Evolutionary conservation across 2,113 vertebrate genomes (phyloP).

Genomic region (Cacatua alba): DNA sequence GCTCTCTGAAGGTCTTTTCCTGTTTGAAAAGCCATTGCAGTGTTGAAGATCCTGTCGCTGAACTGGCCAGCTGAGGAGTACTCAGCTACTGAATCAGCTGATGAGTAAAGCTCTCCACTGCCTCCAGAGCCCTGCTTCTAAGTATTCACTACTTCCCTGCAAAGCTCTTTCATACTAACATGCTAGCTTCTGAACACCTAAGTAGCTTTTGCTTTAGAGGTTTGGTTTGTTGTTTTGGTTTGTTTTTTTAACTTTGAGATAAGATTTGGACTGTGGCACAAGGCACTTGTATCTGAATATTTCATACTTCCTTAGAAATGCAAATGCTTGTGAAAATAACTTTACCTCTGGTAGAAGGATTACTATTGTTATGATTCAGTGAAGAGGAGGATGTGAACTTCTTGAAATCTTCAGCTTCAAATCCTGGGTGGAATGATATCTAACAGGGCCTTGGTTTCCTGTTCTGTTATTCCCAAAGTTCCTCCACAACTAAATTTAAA

Average conservation of each 20-base stretch:
- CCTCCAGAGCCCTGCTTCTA: neutral
- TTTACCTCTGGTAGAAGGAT: neutral
- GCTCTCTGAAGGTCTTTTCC: conserved; percentile 33
- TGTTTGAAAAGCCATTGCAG: conserved; percentile 47
- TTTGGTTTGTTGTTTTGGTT: neutral
- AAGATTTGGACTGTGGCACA: neutral
- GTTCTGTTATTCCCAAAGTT: neutral
- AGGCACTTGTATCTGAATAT: neutral
- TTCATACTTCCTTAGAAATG: neutral
- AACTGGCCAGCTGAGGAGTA: conserved; percentile 47
- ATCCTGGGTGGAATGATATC: neutral
- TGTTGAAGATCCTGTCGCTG: conserved; percentile 35
- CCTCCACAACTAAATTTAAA: neutral
- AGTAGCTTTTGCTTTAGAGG: neutral
- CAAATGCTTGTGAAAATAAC: neutral
- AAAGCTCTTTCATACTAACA: neutral
- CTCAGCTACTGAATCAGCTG: conserved; percentile 60
- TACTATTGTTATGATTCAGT: neutral
- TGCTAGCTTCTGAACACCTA: neutral
- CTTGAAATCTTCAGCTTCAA: neutral
- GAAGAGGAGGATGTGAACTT: neutral
- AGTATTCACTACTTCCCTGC: conserved; percentile 29
- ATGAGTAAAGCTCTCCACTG: conserved; percentile 54
- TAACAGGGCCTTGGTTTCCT: neutral
- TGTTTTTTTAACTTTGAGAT: neutral